Evolutionary conservation across 2,888 invertebrate genomes (phyloP).

Genomic region (Lepidonotus clava): DNA sequence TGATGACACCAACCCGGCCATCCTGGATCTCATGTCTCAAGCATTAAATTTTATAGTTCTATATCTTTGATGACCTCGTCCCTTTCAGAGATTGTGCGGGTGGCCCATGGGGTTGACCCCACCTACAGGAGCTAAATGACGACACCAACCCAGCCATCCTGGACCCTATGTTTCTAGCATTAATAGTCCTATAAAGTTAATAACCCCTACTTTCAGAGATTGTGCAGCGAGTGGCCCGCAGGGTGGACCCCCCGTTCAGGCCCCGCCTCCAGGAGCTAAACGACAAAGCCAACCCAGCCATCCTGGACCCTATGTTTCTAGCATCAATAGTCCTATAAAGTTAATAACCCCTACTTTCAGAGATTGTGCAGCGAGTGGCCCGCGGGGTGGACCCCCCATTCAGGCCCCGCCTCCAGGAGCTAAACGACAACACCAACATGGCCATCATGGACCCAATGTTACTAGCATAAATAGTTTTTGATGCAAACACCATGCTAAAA

Average conservation of each 20-base stretch:
- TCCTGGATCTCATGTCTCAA: conserved; percentile 71
- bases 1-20: conserved; percentile 65
- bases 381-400: conserved; percentile 68
- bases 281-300: conserved; percentile 64
- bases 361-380: conserved; percentile 71
- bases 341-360: no score
- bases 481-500: no score
- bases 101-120: conserved; percentile 69
- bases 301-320: conserved; percentile 71
- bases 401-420: conserved; percentile 67
- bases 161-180: no score
- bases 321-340: no score
- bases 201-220: no score
- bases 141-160: conserved; percentile 66
- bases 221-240: conserved; percentile 69
- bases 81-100: conserved; percentile 74
- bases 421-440: conserved; percentile 61
- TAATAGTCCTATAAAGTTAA: no score
- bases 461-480: no score
- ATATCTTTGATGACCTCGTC: no score
- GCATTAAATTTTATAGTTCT: no score
- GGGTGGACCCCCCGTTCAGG: conserved; percentile 69
- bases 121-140: conserved; percentile 55
- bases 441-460: conserved; percentile 70
- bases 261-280: conserved; percentile 64